Percentiles rank a stretch among this genome's conserved stretches.
Conservation (phyloP, 2,888 invertebrate genomes). For the Sarcophaga subvicina region DNA sequence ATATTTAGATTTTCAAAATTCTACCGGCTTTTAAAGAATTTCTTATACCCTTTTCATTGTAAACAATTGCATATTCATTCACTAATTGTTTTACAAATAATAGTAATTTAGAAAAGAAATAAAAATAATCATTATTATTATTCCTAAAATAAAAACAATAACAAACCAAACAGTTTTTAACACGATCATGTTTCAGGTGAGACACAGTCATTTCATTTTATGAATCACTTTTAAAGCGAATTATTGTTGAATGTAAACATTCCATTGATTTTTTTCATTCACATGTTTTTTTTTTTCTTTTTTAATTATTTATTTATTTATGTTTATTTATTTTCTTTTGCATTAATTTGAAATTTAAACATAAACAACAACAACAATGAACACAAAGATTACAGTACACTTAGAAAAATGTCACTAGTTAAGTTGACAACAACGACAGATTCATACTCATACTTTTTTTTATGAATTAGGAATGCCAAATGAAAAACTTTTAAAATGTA, state of each 20-base stretch:
- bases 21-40: neutral
- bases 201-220: constrained; percentile 20
- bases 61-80: neutral
- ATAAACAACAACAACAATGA: neutral
- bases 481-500: too few species aligned
- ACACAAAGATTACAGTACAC: constrained; percentile 21
- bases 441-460: neutral
- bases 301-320: constrained; percentile 37
- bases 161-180: neutral
- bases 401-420: constrained; percentile 30
- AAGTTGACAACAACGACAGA: neutral
- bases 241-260: constrained; percentile 20
- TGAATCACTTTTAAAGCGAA: constrained; percentile 48
- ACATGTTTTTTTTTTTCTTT: too few species aligned
- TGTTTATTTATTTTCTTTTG: constrained; percentile 1
- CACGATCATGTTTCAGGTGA: constrained; percentile 44
- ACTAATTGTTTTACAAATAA: constrained; percentile 14
- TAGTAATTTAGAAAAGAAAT: neutral
- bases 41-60: neutral
- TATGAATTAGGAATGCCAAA: neutral
- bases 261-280: constrained; percentile 9
- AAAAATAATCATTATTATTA: neutral
- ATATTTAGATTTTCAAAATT: constrained; percentile 9
- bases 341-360: constrained; percentile 36
- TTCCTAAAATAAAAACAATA: neutral